These are phyloP conservation scores for Chymomyza fuscimana DNA, from an alignment of 2,888 invertebrate species.

Conservation along the genomic window DNA sequence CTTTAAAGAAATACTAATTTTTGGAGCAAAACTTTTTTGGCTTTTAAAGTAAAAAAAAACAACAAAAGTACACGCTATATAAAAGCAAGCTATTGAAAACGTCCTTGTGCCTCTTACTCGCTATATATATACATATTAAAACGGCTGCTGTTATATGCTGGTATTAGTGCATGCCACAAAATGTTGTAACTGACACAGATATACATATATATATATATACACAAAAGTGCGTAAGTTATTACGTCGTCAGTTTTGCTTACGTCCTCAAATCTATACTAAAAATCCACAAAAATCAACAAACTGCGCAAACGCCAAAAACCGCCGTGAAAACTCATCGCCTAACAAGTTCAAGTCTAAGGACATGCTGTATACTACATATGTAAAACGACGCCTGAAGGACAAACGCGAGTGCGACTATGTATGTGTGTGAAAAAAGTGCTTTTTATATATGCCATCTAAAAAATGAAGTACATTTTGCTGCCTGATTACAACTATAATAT, in stretches of 20 bases:
- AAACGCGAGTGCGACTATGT: not conserved
- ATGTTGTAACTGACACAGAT: slow-evolving; percentile 8
- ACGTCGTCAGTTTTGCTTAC: slow-evolving; percentile 64
- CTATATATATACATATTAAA: slow-evolving; percentile 18
- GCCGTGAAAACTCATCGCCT: not conserved
- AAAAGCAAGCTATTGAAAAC: no score
- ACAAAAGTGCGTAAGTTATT: slow-evolving; percentile 67
- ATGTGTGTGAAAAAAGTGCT: slow-evolving; percentile 22
- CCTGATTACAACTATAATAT: slow-evolving; percentile 40
- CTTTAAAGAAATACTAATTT: slow-evolving; percentile 5
- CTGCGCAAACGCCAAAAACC: slow-evolving; percentile 55
- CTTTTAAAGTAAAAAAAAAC: not conserved
- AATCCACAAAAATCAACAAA: slow-evolving; percentile 19
- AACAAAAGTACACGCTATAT: slow-evolving; percentile 1
- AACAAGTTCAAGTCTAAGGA: slow-evolving; percentile 73
- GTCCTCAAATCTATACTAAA: slow-evolving; percentile 40
- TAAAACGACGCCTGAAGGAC: slow-evolving; percentile 20
- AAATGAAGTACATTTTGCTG: slow-evolving; percentile 39
- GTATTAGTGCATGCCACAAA: not conserved
- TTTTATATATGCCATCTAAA: slow-evolving; percentile 10
- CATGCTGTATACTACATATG: slow-evolving; percentile 30
- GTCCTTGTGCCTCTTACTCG: slow-evolving; percentile 61
- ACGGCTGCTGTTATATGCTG: slow-evolving; percentile 1
- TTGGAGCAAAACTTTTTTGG: slow-evolving; percentile 15
- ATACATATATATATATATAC: slow-evolving; percentile 26